Evolutionary conservation across 2,113 vertebrate species (phyloP).

Genomic region (Morphnarchus princeps): DNA sequence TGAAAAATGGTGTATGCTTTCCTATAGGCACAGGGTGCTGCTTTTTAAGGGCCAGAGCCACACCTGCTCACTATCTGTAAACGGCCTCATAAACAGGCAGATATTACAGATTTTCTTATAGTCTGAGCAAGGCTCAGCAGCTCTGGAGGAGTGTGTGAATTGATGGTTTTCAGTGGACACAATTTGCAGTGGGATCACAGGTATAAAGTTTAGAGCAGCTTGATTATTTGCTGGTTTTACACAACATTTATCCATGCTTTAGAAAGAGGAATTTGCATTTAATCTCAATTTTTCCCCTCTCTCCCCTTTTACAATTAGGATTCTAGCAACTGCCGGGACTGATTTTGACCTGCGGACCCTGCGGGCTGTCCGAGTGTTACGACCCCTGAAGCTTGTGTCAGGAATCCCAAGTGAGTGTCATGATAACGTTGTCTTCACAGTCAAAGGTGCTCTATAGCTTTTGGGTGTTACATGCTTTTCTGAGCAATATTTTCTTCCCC

Average conservation of each 20-base stretch:
- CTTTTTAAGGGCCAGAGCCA: not conserved
- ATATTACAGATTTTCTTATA: not conserved
- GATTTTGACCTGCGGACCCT: conserved; percentile 94
- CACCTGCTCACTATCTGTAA: accelerated
- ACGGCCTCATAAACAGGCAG: not conserved
- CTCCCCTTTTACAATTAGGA: conserved; percentile 69
- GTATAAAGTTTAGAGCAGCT: not conserved
- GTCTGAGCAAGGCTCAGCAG: not conserved
- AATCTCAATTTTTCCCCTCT: not conserved
- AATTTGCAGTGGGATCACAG: accelerated
- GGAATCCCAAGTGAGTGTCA: conserved; percentile 93
- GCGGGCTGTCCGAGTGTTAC: conserved; percentile 89
- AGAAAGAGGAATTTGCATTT: not conserved
- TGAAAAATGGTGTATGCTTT: not conserved
- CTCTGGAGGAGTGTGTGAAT: not conserved
- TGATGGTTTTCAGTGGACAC: not conserved
- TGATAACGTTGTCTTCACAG: accelerated
- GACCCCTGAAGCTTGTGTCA: conserved; percentile 93
- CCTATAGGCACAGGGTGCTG: not conserved
- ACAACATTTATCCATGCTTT: accelerated
- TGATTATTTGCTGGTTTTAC: not conserved
- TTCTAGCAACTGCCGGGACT: conserved; percentile 89
- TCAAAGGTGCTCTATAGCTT: accelerated
- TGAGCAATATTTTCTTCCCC: not conserved
- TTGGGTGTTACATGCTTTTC: accelerated